Percentiles rank a stretch among this genome's conserved stretches.
These are phyloP conservation scores for Ophion slaviceki DNA, from an alignment of 2,888 invertebrate species.

Conservation along the genomic window DNA sequence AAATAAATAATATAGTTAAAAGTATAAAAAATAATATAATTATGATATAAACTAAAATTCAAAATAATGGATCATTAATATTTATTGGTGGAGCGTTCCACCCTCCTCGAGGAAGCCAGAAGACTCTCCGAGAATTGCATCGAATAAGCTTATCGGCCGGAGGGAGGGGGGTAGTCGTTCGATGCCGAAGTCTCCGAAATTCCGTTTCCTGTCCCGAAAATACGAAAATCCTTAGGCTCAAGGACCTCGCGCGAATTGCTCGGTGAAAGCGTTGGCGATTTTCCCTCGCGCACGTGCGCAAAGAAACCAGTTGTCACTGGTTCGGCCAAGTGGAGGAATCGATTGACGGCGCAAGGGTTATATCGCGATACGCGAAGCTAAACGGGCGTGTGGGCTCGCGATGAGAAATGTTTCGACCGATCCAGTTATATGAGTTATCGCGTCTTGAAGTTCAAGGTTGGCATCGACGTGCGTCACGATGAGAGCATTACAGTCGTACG, in stretches of 20 bases:
- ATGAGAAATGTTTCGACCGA: conserved; percentile 59
- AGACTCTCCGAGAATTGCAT: no score
- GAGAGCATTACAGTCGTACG: conserved; percentile 21
- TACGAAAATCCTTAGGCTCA: neutral
- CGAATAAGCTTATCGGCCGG: no score
- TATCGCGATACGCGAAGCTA: conserved; percentile 12
- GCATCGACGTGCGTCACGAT: conserved; percentile 66
- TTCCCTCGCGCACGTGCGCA: neutral
- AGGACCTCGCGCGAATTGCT: neutral
- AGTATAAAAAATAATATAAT: no score
- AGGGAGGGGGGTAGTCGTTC: neutral
- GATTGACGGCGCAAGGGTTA: conserved; percentile 19
- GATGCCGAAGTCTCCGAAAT: neutral
- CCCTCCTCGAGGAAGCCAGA: no score
- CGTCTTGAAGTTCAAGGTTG: conserved; percentile 71
- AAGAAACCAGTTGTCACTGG: conserved; percentile 41
- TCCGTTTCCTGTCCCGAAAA: neutral
- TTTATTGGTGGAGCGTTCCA: no score
- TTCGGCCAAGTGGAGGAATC: conserved; percentile 31
- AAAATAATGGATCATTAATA: no score
- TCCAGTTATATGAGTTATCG: conserved; percentile 68
- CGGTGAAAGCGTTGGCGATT: conserved; percentile 2
- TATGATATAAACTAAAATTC: no score
- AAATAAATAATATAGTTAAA: no score
- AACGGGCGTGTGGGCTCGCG: conserved; percentile 6